Conservation (phyloP, 2,888 invertebrate species). For the Netelia virgata region DNA sequence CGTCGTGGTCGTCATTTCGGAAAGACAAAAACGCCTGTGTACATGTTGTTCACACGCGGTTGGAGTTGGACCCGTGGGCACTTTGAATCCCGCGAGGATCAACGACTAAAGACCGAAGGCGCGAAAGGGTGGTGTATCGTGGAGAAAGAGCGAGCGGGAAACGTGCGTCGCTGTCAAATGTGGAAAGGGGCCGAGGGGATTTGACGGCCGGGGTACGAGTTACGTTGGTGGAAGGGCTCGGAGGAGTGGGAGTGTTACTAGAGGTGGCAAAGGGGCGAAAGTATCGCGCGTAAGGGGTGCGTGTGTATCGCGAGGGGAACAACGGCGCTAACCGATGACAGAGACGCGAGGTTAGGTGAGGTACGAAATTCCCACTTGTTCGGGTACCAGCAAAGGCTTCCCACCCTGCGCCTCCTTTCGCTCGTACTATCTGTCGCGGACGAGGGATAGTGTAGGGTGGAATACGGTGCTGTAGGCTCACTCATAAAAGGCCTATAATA, state of each 20-base stretch:
- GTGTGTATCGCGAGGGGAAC: not conserved
- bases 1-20: not conserved
- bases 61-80: constrained; percentile 5
- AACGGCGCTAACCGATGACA: constrained; percentile 42
- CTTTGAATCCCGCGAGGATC: constrained; percentile 51
- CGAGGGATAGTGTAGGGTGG: constrained; percentile 41
- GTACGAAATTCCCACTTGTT: constrained; percentile 20
- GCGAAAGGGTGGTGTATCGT: not conserved
- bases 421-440: constrained; percentile 44
- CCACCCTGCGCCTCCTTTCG: not conserved
- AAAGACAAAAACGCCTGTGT: not conserved
- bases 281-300: constrained; percentile 6
- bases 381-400: constrained; percentile 7
- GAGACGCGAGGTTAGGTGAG: constrained; percentile 37
- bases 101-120: not conserved
- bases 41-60: too few relatives aligned
- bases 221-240: constrained; percentile 32
- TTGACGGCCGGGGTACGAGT: too few relatives aligned
- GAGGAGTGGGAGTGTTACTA: constrained; percentile 17
- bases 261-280: constrained; percentile 36
- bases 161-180: constrained; percentile 68
- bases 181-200: too few relatives aligned
- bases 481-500: constrained; percentile 79
- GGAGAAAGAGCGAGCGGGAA: constrained; percentile 30
- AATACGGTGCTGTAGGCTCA: constrained; percentile 53